Base-by-base conservation (phyloP, 2,113 vertebrate genomes). In the Microcebus lehilahytsara region DNA sequence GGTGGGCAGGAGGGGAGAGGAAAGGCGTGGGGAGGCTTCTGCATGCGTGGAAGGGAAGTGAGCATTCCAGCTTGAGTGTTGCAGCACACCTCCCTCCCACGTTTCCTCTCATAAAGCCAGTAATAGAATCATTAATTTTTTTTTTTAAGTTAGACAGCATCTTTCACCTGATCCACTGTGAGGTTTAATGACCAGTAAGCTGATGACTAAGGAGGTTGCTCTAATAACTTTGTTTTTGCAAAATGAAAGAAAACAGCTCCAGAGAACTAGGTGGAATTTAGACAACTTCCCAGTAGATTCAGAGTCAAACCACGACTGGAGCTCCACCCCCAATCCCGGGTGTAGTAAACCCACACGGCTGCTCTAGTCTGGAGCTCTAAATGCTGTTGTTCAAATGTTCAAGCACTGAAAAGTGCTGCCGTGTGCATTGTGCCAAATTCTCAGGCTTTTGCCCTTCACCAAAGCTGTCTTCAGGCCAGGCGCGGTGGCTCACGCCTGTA, bases 191-290 rank as follows among this genome's bases (percentile, higher is more conserved):
- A 86, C 85, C 85, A 93, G 62, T 56, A 87, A 81, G 81, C 67
- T 40, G 75, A 88, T 92, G 51, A 66, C 95, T 95, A 81, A 81
- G 85, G 86, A 95, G 75, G 81, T 75, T 58, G 72, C 51, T 88
- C 80, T 87, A 80, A 92, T 88, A 95, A 96, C 60, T 93, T 79
- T 80, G 51, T 51, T 88, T 97, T 91, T 90, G 66, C 72, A 94
- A 84, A 95, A 92, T 85, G 86, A 94, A 85, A 91, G 90, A 90
- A 97, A 97, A 85, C 16, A 34, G 34, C 32, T 40, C 75, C 1
- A 64, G 84, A 79, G 51, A 83, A 78, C 13, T 49, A 75, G 37
- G 27, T 86, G 37, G 23, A 30, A 58, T 95, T 94, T 74, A 20
- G 66, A 72, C 17, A 88, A 51, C 51, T 34, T 34, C 20, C 34